Base-by-base conservation (phyloP, 2,113 vertebrate genomes). In the Electrona antarctica region DNA sequence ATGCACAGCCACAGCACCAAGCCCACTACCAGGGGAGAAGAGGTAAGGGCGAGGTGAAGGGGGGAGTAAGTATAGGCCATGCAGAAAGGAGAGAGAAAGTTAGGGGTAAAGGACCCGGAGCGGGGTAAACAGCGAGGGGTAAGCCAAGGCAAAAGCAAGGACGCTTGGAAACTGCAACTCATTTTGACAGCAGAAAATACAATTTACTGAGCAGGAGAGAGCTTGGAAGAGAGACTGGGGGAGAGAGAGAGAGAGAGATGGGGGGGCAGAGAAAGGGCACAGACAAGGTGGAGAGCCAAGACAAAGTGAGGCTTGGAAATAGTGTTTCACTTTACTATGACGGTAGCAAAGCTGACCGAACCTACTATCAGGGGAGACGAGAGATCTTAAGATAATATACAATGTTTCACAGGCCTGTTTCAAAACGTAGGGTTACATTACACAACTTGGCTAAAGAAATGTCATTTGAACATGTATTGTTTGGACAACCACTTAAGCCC, bases 241-340 rank as follows among this genome's bases (percentile, higher is more conserved):
- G 69, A 61, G 79, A 63, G 14, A 15, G 66, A 13, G 52, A 54
- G 52, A 54, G 52, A 7, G 54, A 14, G 48, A 57, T 21, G 52
- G 15, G 67, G 28, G 5, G 21, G 33, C 64, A 68, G 63, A 67
- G 70, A 66, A 60, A 71, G 71, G 79, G n/a, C 68, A 60, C 49
- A 10, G 33, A 41, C 33, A 41, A 41, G 33, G 33, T 41, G 61
- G 58, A 72, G 81, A 81, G 81, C 77, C 81, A 72, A 86, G 75
- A 15, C 4, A 74, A 64, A 57, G 69, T 48, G 57, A 71, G 60
- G 63, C 55, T 63, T 77, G 83, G 73, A 82, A 79, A 80, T 68
- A 77, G 74, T 28, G 29, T 59, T 64, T 80, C 55, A 69, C 72
- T 77, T 77, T 67, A 85, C 33, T 41, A 41, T 41, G 33, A 41